Conservation (phyloP, 1,140 invertebrate species). For the Cephus cinctus region DNA sequence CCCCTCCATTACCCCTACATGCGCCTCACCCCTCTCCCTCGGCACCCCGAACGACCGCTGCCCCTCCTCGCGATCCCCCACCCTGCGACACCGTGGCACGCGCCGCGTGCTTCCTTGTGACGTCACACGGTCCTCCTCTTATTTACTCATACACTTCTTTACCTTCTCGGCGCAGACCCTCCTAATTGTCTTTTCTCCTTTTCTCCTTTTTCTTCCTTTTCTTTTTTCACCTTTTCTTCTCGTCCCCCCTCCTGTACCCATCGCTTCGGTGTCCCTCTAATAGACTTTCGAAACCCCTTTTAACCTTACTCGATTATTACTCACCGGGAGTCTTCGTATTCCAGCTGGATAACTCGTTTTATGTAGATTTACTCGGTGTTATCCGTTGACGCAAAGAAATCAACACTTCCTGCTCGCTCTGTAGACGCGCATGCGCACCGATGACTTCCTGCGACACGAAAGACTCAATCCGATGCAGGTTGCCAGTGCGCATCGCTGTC, state of each 20-base stretch:
- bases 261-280: no score
- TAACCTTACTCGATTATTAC: no score
- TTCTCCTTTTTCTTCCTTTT: neutral
- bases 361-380: no score
- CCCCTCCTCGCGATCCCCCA: neutral
- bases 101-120: constrained; percentile 45
- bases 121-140: constrained; percentile 42
- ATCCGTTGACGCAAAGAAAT: no score
- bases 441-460: no score
- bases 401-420: no score
- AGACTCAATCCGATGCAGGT: no score
- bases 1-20: neutral
- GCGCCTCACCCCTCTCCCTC: constrained; percentile 3
- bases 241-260: neutral
- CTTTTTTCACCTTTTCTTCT: neutral
- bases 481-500: no score
- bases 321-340: no score
- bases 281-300: no score
- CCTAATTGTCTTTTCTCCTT: constrained; percentile 7
- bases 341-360: no score
- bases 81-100: constrained; percentile 34
- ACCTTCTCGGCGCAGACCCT: neutral
- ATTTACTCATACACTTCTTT: constrained; percentile 34
- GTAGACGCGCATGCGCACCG: no score
- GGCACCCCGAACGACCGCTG: neutral